These are phyloP conservation scores for Lagria hirta DNA, from an alignment of 2,888 invertebrate species.

Conservation along the genomic window DNA sequence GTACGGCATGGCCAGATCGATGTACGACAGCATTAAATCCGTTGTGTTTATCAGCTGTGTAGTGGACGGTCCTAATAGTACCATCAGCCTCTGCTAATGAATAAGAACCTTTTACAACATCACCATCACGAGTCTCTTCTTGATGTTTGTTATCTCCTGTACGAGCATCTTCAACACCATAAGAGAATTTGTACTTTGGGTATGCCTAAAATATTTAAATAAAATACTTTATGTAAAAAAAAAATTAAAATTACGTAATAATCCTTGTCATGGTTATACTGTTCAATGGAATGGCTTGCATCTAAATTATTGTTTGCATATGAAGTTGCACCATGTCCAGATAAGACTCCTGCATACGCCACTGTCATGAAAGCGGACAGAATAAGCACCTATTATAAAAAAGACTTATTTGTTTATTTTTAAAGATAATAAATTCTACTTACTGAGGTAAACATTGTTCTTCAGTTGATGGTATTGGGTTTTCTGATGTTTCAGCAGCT, in stretches of 20 bases:
- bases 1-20: slow-evolving; percentile 63
- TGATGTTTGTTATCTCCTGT: slow-evolving; percentile 60
- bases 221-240: too few species aligned
- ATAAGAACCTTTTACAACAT: slow-evolving; percentile 64
- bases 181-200: slow-evolving; percentile 66
- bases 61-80: slow-evolving; percentile 59
- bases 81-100: slow-evolving; percentile 55
- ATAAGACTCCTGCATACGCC: too few species aligned
- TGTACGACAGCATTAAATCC: slow-evolving; percentile 73
- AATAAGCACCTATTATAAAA: too few species aligned
- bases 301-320: too few species aligned
- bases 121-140: slow-evolving; percentile 58
- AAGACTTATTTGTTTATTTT: too few species aligned
- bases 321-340: too few species aligned
- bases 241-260: slow-evolving; percentile 1
- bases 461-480: too few species aligned
- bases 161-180: slow-evolving; percentile 64
- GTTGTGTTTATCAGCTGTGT: slow-evolving; percentile 69
- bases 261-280: neutral
- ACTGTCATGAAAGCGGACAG: too few species aligned
- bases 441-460: too few species aligned
- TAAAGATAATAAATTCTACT: too few species aligned
- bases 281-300: too few species aligned
- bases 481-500: too few species aligned
- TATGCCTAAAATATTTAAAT: slow-evolving; percentile 47